These are phyloP conservation scores for Heliothis virescens DNA, from an alignment of 1,140 invertebrate species.

Conservation along the genomic window DNA sequence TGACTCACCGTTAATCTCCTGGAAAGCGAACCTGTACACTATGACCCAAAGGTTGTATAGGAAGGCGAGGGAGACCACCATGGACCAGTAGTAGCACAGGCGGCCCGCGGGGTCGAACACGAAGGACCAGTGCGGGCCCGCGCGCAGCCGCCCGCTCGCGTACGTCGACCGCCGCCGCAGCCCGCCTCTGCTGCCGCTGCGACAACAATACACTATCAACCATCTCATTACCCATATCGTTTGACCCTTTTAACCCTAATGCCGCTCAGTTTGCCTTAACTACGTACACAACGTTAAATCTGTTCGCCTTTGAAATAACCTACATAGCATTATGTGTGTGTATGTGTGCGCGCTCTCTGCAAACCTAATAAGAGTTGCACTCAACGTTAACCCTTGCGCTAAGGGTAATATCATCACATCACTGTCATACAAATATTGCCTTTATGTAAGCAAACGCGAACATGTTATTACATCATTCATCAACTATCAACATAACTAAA, in stretches of 20 bases:
- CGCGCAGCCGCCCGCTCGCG: conserved; percentile 79
- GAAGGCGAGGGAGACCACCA: conserved; percentile 98
- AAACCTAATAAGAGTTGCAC: conserved; percentile 49
- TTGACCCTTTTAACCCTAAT: conserved; percentile 49
- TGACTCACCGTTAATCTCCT: conserved; percentile 93
- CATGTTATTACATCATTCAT: neutral
- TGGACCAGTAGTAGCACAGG: conserved; percentile 98
- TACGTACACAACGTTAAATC: conserved; percentile 36
- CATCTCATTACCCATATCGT: conserved; percentile 42
- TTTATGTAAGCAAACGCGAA: neutral
- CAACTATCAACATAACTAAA: neutral
- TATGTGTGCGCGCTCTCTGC: conserved; percentile 2
- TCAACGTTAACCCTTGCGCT: conserved; percentile 43
- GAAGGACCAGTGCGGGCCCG: conserved; percentile 93
- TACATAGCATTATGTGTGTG: conserved; percentile 33
- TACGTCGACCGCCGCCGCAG: conserved; percentile 80
- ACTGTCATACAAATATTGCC: too few species aligned
- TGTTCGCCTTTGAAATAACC: conserved; percentile 30
- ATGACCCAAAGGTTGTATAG: conserved; percentile 99
- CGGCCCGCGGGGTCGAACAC: conserved; percentile 97
- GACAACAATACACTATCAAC: conserved; percentile 53
- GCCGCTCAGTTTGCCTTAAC: conserved; percentile 40
- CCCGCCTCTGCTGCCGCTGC: conserved; percentile 80
- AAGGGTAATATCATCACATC: neutral
- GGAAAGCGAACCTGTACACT: conserved; percentile 99